These are phyloP conservation scores for Loxodonta africana DNA, from an alignment of 2,113 vertebrate genomes.

Conservation along the genomic window DNA sequence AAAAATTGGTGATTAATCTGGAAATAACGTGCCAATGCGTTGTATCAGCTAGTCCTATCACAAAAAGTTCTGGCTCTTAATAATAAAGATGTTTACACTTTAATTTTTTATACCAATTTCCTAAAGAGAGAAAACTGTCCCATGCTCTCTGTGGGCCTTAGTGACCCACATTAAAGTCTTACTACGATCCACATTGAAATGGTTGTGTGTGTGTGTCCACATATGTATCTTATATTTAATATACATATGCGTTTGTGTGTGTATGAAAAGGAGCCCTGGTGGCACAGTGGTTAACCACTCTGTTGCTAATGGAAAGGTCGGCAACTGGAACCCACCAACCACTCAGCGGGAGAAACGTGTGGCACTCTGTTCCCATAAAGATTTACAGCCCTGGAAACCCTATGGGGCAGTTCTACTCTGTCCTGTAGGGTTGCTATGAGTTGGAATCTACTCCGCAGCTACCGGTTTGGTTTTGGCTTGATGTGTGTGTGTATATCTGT, in stretches of 20 bases:
- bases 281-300: neutral
- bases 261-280: neutral
- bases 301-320: too few species aligned
- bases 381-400: too few species aligned
- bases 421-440: neutral
- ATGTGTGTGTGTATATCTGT: neutral
- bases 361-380: too few species aligned
- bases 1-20: neutral
- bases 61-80: neutral
- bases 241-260: neutral
- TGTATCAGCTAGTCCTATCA: neutral
- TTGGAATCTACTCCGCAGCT: neutral
- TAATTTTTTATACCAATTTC: neutral
- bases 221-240: neutral
- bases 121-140: neutral
- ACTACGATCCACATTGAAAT: neutral
- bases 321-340: too few species aligned
- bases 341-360: too few species aligned
- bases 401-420: too few species aligned
- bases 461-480: neutral
- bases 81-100: neutral
- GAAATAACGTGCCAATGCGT: neutral
- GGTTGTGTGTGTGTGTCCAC: neutral
- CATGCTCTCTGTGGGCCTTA: neutral
- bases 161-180: neutral